Percentiles rank a stretch among this genome's conserved stretches.
phyloP scores from a whole-genome alignment of 2,888 invertebrate genomes.

The Tetranychus truncatus region DNA sequence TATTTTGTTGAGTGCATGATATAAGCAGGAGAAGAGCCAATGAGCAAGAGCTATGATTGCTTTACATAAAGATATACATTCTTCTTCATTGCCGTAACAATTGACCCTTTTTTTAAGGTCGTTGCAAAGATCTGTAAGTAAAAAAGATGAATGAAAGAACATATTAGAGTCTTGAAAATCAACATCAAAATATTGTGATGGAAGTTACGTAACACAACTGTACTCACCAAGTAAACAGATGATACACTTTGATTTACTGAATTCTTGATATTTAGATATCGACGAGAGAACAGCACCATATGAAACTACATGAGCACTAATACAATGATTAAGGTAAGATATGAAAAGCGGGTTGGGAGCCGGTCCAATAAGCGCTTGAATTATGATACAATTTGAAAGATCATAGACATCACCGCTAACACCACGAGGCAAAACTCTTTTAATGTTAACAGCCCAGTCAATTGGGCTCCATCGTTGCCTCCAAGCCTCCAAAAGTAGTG shows the following conservation, averaged over 20 bases:
- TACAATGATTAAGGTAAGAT: slow-evolving; percentile 74
- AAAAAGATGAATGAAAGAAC: background rate
- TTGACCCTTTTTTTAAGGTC: slow-evolving; percentile 31
- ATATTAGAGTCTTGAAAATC: background rate
- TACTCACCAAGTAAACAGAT: slow-evolving; percentile 49
- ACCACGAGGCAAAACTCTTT: slow-evolving; percentile 45
- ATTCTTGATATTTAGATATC: slow-evolving; percentile 66
- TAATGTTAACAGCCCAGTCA: slow-evolving; percentile 88
- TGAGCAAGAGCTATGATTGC: slow-evolving; percentile 42
- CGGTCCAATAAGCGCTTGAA: slow-evolving; percentile 80
- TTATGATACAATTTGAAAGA: slow-evolving; percentile 73
- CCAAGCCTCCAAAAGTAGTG: slow-evolving; percentile 68
- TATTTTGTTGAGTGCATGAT: slow-evolving; percentile 31
- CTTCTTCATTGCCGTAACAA: slow-evolving; percentile 50
- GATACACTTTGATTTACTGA: slow-evolving; percentile 69
- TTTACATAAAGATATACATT: slow-evolving; percentile 56
- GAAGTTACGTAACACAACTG: slow-evolving; percentile 40
- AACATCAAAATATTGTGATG: slow-evolving; percentile 6
- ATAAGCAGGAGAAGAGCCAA: slow-evolving; percentile 29
- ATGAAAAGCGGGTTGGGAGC: slow-evolving; percentile 76
- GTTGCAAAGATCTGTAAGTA: background rate
- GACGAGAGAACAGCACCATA: slow-evolving; percentile 72
- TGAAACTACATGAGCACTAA: slow-evolving; percentile 74
- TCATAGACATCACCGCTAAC: slow-evolving; percentile 31
- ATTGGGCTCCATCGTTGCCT: slow-evolving; percentile 84